Percentiles rank a stretch among this genome's conserved stretches.
These are phyloP conservation scores for Stomatorhinus walkeri DNA, from an alignment of 2,797 vertebrate species.

Conservation along the genomic window DNA sequence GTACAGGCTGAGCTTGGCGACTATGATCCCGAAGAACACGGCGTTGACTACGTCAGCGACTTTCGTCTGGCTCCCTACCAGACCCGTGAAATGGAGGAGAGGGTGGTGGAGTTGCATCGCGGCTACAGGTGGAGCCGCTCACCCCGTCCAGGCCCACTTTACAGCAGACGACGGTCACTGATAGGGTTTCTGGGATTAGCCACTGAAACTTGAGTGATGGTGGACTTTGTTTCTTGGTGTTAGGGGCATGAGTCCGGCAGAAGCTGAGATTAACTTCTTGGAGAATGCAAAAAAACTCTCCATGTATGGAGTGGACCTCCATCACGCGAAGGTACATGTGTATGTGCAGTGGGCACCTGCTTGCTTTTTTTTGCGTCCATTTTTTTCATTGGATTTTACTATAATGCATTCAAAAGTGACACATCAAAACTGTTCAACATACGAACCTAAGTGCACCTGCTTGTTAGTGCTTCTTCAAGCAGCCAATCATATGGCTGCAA, in stretches of 20 bases:
- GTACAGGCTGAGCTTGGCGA: slow-evolving; percentile 92
- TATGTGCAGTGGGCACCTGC: neutral
- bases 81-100: slow-evolving; percentile 89
- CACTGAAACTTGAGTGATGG: neutral
- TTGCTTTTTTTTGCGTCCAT: neutral
- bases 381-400: neutral
- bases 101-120: slow-evolving; percentile 91
- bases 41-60: slow-evolving; percentile 82
- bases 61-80: slow-evolving; percentile 93
- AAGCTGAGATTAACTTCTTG: slow-evolving; percentile 94
- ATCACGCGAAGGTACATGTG: slow-evolving; percentile 84
- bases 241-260: slow-evolving; percentile 94
- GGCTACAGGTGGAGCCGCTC: slow-evolving; percentile 74
- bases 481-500: neutral
- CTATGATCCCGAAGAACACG: slow-evolving; percentile 80
- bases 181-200: neutral
- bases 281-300: slow-evolving; percentile 99
- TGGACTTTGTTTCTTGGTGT: slow-evolving; percentile 26
- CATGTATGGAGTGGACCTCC: slow-evolving; percentile 96
- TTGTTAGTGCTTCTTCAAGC: neutral
- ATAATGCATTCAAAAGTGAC: neutral
- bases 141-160: neutral
- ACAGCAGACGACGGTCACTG: neutral
- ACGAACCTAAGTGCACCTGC: neutral
- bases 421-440: neutral